Percentiles rank a stretch among this genome's conserved stretches.
These are phyloP conservation scores for Phodopus roborovskii DNA, from an alignment of 2,113 vertebrate genomes.

Conservation along the genomic window DNA sequence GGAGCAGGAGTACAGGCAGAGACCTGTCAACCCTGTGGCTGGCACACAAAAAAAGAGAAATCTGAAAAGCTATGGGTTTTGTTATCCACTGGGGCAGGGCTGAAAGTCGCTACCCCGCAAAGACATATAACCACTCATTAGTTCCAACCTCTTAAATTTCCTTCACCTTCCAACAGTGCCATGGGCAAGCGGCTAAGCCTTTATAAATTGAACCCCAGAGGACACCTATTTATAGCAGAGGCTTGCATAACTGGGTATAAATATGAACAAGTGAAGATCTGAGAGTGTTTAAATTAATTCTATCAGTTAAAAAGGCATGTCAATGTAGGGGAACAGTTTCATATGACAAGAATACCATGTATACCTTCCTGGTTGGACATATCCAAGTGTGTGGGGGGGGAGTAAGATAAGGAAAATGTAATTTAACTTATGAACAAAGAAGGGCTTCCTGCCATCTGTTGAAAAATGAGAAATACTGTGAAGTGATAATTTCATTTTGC, in stretches of 20 bases:
- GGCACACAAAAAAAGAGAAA: neutral
- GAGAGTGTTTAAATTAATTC: neutral
- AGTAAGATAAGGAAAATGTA: neutral
- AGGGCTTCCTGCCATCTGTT: neutral
- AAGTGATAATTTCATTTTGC: neutral
- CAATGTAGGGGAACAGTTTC: neutral
- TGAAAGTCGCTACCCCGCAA: fast-evolving
- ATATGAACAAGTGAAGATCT: neutral
- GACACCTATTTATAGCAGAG: neutral
- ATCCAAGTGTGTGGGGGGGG: neutral
- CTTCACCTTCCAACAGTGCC: neutral
- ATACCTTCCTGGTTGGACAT: neutral
- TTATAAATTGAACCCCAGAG: neutral
- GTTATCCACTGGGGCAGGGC: neutral
- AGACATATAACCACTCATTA: neutral
- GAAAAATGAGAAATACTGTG: neutral
- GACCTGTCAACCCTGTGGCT: too few species aligned
- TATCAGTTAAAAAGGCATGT: neutral
- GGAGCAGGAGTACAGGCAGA: fast-evolving
- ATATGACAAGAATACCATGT: neutral
- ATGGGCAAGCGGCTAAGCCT: neutral
- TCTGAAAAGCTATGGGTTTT: neutral
- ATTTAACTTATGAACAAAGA: neutral
- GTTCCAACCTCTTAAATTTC: neutral
- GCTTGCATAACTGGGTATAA: neutral